Base-by-base conservation (phyloP, 2,888 invertebrate species). In the Cryptosula pallasiana region DNA sequence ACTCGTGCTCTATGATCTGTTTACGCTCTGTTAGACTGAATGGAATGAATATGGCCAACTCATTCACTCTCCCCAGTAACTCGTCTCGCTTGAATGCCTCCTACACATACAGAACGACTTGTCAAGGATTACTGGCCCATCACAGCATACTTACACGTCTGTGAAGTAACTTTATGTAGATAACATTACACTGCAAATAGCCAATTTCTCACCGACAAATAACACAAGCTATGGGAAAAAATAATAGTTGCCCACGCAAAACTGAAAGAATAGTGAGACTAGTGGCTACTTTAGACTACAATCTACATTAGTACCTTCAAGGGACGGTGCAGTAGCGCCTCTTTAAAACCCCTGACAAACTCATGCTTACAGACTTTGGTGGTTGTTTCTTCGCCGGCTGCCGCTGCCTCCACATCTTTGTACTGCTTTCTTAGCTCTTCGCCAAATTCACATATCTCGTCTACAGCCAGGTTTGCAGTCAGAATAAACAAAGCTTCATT, bases 1-100 rank as follows among this genome's bases (percentile, higher is more conserved):
- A 87, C 86, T 95, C 94, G 79, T 89, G 88, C 54, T 88, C 87
- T 23, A 94, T 94, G 71, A 95, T 87, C 79, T 91, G 89, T 74
- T 91, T 87, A 71, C 95, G 86, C 86, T 95, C 94, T 72, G 89
- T 88, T 73, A 91, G 88, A 20, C 93, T 93, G 86, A 95, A 95
- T 25, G 94, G 94, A 79, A 95, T 86, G 85, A 95, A 95, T 83
- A 94, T 95, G 35, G 95, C 92, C 77, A 95, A 92, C 87, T 95
- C 95, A 86, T 94, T 95, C 81, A 95, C 95, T 77, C 95, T 88
- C 0, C 95, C 95, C 35, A 95, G 87, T 87, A 95, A 95, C 86
- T 95, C 94, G 85, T 95, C 94, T 74, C 94, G 87, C 70, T 90
- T 89, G 84, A 95, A 95, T 86, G 94, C 92, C 55, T 87, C 84